Evolutionary conservation across 2,888 invertebrate species (phyloP).

Genomic region (Lissocephala sabroskyi): DNA sequence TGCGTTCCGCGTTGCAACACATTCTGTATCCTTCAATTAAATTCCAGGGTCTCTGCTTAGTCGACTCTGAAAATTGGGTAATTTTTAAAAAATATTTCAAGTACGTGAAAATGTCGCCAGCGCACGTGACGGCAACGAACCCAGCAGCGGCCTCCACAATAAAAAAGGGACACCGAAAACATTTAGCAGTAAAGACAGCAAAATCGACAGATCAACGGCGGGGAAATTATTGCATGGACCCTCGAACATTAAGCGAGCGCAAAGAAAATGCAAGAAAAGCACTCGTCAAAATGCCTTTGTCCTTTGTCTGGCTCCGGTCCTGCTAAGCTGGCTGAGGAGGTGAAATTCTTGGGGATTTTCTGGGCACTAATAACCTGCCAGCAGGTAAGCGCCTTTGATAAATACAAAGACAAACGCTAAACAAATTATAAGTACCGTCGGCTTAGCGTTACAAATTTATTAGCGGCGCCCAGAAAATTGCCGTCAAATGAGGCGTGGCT

Average conservation of each 20-base stretch:
- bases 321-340: too few species aligned
- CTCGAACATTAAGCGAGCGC: constrained; percentile 6
- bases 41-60: too few species aligned
- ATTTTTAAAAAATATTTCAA: constrained; percentile 62
- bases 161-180: constrained; percentile 22
- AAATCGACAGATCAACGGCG: constrained; percentile 1
- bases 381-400: constrained; percentile 58
- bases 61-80: constrained; percentile 48
- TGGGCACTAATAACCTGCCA: constrained; percentile 53
- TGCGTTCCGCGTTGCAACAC: too few species aligned
- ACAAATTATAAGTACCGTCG: constrained; percentile 49
- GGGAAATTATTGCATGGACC: too few species aligned
- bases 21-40: constrained; percentile 21
- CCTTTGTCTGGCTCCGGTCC: too few species aligned
- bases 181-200: constrained; percentile 48
- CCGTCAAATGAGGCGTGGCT: constrained; percentile 36
- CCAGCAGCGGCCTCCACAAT: constrained; percentile 26
- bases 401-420: constrained; percentile 53
- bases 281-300: too few species aligned
- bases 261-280: constrained; percentile 1
- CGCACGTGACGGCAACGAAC: constrained; percentile 51
- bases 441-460: constrained; percentile 41
- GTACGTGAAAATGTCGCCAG: constrained; percentile 54
- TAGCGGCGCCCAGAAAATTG: constrained; percentile 39
- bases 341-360: background rate